Conservation (phyloP, 2,113 vertebrate species). For the Oncorhynchus masou region DNA sequence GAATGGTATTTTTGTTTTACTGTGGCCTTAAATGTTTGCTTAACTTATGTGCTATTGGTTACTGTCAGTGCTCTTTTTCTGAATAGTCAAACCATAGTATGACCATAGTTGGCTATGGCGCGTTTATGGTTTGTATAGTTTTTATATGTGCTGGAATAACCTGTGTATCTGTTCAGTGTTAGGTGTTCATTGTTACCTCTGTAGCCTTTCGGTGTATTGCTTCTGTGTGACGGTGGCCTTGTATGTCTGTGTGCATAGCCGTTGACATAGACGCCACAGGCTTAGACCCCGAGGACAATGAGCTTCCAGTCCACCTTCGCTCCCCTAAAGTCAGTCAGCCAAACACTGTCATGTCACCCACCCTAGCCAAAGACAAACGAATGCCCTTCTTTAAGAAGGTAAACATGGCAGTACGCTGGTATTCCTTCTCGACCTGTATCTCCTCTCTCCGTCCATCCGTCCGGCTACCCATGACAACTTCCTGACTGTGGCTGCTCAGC, state of each 20-base stretch:
- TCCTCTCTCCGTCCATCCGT: slow-evolving; percentile 58
- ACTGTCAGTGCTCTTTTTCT: not conserved
- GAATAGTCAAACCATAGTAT: too few species aligned
- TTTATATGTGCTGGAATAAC: not conserved
- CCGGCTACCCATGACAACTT: slow-evolving; percentile 72
- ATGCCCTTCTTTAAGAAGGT: slow-evolving; percentile 99
- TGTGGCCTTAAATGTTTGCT: too few species aligned
- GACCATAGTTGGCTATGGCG: not conserved
- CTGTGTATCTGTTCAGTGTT: not conserved
- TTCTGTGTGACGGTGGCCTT: slow-evolving; percentile 80
- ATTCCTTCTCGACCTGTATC: slow-evolving; percentile 5
- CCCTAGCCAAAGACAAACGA: slow-evolving; percentile 99
- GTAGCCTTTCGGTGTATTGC: slow-evolving; percentile 31
- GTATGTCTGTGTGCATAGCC: slow-evolving; percentile 92
- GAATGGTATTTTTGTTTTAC: too few species aligned
- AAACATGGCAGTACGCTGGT: slow-evolving; percentile 67
- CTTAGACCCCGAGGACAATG: slow-evolving; percentile 98
- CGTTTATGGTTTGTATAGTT: not conserved
- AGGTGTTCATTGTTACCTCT: not conserved
- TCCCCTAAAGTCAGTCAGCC: slow-evolving; percentile 93
- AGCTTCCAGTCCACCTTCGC: slow-evolving; percentile 92
- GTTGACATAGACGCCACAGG: slow-evolving; percentile 98
- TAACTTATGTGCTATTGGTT: not conserved
- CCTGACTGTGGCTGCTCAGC: slow-evolving; percentile 58
- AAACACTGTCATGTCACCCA: slow-evolving; percentile 94